Conservation (phyloP, 2,888 invertebrate genomes). For the Lepidochitona cinerea region DNA sequence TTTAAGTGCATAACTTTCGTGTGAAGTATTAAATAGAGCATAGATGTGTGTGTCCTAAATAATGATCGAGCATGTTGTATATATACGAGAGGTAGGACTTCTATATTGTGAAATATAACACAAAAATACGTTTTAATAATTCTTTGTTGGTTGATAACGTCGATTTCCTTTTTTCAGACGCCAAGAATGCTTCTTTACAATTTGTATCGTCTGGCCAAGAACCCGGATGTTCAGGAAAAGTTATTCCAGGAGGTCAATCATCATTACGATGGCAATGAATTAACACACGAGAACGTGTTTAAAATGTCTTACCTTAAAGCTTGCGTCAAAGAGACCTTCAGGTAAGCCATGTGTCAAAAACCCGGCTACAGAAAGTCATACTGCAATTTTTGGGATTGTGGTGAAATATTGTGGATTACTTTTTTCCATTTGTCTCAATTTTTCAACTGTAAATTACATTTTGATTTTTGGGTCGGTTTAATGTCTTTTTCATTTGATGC, state of each 20-base stretch:
- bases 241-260: conserved; percentile 76
- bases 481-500: too few relatives aligned
- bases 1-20: neutral
- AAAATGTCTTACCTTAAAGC: conserved; percentile 83
- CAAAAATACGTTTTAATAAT: too few relatives aligned
- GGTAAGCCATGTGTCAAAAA: conserved; percentile 41
- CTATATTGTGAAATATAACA: too few relatives aligned
- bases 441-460: too few relatives aligned
- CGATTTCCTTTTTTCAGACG: conserved; percentile 48
- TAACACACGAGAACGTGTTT: conserved; percentile 75
- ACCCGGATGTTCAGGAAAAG: conserved; percentile 79
- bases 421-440: too few relatives aligned
- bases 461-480: too few relatives aligned
- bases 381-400: too few relatives aligned
- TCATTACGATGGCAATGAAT: conserved; percentile 68
- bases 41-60: neutral
- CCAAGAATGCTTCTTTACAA: conserved; percentile 53
- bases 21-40: neutral
- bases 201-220: conserved; percentile 83
- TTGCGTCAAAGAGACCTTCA: conserved; percentile 81
- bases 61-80: neutral
- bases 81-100: too few relatives aligned
- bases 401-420: too few relatives aligned
- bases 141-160: too few relatives aligned
- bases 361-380: too few relatives aligned